Base-by-base conservation (phyloP, 2,113 vertebrate species). In the cattle (Bos taurus) region DNA sequence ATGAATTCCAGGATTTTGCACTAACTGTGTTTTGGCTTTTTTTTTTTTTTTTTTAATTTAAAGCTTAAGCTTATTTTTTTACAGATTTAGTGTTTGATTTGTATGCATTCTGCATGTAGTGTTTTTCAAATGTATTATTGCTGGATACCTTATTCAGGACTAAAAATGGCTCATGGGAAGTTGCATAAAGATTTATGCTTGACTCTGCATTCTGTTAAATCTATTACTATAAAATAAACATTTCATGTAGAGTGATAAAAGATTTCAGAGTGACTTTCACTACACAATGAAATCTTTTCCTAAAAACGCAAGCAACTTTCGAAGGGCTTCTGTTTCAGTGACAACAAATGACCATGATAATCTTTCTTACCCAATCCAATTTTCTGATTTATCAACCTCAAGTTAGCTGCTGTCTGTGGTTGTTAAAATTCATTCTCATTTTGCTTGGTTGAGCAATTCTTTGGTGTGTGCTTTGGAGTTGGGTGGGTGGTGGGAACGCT, bases 91-190 rank as follows among this genome's bases (percentile, higher is more conserved):
- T 99, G 99, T 99, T 99, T 99, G 99, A 98, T 99, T 99, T 99
- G 98, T 99, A 99, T 99, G 99, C 99, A 98, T 99, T 99, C 97
- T 99, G 99, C 99, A 99, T 99, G 99, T 99, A 99, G 99, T 99
- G 99, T 98, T 99, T 99, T 98, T 97, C 98, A 98, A 97, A 98
- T 98, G 98, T 98, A 98, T 98, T 98, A 98, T 99, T 99, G 98
- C 98, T 98, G 98, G 98, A 89, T 99, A 99, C 98, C 97, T 99
- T 98, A 97, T 98, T 98, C 95, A 99, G 99, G 98, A 98, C 83
- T 97, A 98, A 99, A 98, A 99, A 99, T 91, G 99, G 99, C 99
- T 99, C 99, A 99, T 99, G 99, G 99, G 99, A 99, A 99, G 98
- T 99, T 98, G 98, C 99, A 99, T 99, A 99, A 99, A 99, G 99